These are phyloP conservation scores for Nebria ingens DNA, from an alignment of 1,140 invertebrate genomes.

Conservation along the genomic window DNA sequence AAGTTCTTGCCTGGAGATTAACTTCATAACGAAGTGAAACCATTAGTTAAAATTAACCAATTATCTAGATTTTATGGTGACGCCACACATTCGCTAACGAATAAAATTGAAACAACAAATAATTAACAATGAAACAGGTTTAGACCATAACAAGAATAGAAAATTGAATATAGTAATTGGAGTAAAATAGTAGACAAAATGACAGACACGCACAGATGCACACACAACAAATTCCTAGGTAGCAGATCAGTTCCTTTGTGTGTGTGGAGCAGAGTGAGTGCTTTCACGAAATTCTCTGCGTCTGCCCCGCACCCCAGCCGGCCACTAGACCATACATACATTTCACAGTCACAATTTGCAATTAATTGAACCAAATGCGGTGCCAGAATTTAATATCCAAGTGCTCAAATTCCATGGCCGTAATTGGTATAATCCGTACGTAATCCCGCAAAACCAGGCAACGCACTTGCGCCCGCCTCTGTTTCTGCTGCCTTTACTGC, in stretches of 20 bases:
- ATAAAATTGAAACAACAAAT: too few relatives aligned
- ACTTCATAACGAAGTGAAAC: too few relatives aligned
- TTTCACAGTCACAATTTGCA: slow-evolving; percentile 9
- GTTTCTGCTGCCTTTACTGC: neutral
- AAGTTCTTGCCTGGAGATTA: too few relatives aligned
- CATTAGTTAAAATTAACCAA: too few relatives aligned
- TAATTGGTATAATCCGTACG: slow-evolving; percentile 7
- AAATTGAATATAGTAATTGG: too few relatives aligned
- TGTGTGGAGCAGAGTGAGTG: neutral
- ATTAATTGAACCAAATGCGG: slow-evolving; percentile 3
- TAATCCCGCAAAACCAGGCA: slow-evolving; percentile 4
- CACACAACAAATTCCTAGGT: too few relatives aligned
- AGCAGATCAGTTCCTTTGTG: neutral
- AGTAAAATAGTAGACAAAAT: too few relatives aligned
- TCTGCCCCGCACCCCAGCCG: neutral
- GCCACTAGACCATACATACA: neutral
- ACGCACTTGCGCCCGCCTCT: neutral
- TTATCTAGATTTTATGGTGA: too few relatives aligned
- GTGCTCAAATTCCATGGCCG: slow-evolving; percentile 1
- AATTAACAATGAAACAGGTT: too few relatives aligned
- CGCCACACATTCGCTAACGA: too few relatives aligned
- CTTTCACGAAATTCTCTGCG: neutral
- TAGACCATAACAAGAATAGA: too few relatives aligned
- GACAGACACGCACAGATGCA: too few relatives aligned
- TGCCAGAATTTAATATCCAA: slow-evolving; percentile 8